Evolutionary conservation across 2,113 vertebrate species (phyloP), one percentile per base, ranked within the genome.

Genomic region (Lampris megalopsis): DNA sequence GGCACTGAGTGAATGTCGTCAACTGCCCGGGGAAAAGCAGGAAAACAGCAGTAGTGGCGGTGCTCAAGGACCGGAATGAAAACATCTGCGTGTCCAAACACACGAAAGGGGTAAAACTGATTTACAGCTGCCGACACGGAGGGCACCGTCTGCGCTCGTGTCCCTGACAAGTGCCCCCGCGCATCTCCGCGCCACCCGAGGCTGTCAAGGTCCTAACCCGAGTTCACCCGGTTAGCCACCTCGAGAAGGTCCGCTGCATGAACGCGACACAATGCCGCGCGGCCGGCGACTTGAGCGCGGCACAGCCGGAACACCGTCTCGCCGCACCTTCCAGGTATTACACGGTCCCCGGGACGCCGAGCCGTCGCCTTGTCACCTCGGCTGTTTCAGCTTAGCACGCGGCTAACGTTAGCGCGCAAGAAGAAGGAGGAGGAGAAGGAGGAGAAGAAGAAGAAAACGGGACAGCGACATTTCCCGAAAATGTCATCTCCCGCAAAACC

Each of bases 381-480:
- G 9, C 74, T 84, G 73, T 71, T 24, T 63, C 86, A 82, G 74
- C 77, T 88, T 91, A 92, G 91, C 91, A 83, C 57, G 67, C 86
- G 80, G 90, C 90, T 92, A 92, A 89, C 84, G 63, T 77, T 43
- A 47, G 71, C 77, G 24, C 24, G 24, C 24, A 24, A 24, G 24
- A 24, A 24, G 24, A 24, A 24, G 24, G 0, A 24, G 24, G 24
- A 24, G 24, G 24, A 24, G 24, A 24, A 24, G 24, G 24, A 24
- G 24, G 24, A 24, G 24, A 24, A 24, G 24, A 24, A 24, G 24
- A 24, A 24, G 24, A 24, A 24, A 62, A 9, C 53, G 40, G 63
- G n/a, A 81, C 83, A 88, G 70, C 67, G 45, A 4, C 1, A n/a
- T 63, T 87, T 86, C 69, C 79, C 70, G 60, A 61, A 24, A 77